phyloP scores from a whole-genome alignment of 1,140 invertebrate genomes.

The Trinorchestia longiramus region DNA sequence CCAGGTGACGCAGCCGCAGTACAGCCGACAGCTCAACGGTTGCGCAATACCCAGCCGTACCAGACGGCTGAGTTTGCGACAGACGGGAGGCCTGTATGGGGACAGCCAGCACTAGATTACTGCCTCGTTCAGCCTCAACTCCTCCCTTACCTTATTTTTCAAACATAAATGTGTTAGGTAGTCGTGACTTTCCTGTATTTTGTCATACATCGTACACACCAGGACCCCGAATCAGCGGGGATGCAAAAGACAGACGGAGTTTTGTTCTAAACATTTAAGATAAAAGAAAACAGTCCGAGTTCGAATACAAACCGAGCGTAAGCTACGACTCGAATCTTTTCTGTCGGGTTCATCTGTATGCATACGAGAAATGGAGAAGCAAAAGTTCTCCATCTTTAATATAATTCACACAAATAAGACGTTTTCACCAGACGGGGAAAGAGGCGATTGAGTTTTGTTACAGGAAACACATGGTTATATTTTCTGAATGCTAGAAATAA shows the following conservation, averaged over 20 bases:
- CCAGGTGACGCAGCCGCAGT: background rate
- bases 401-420: background rate
- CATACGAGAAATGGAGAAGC: background rate
- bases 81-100: constrained; percentile 1
- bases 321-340: background rate
- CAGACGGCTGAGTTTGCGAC: background rate
- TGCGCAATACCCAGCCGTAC: background rate
- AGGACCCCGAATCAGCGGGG: background rate
- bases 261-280: background rate
- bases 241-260: background rate
- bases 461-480: background rate
- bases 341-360: background rate
- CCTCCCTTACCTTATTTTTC: background rate
- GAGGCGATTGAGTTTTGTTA: background rate
- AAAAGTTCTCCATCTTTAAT: background rate
- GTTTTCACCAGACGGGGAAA: background rate
- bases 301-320: background rate
- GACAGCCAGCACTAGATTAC: background rate
- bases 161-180: background rate
- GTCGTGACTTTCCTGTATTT: background rate
- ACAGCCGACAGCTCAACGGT: background rate
- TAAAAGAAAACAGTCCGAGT: background rate
- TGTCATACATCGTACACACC: background rate
- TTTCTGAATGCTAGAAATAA: background rate
- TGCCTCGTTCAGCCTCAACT: background rate